These are phyloP conservation scores for Loriculus beryllinus DNA, from an alignment of 2,797 vertebrate genomes.

Conservation along the genomic window DNA sequence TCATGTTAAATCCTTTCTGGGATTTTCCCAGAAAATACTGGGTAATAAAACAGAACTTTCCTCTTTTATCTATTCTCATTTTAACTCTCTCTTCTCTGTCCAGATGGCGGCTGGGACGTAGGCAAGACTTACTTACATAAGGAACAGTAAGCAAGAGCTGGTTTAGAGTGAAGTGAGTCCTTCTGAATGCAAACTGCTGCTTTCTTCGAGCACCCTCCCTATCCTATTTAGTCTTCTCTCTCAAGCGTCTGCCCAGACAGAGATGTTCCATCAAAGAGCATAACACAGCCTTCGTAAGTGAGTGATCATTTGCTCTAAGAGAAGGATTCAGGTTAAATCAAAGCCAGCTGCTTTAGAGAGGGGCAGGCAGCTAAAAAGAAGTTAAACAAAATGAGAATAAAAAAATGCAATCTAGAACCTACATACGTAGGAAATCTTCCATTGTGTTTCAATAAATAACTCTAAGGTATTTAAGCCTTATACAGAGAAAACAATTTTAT, in stretches of 20 bases:
- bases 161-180: neutral
- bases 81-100: neutral
- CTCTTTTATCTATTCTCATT: slow-evolving; percentile 9
- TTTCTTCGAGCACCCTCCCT: neutral
- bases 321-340: slow-evolving; percentile 75
- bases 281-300: slow-evolving; percentile 44
- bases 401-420: slow-evolving; percentile 32
- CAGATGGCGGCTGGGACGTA: neutral
- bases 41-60: neutral
- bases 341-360: slow-evolving; percentile 73
- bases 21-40: slow-evolving; percentile 27
- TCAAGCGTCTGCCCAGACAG: neutral
- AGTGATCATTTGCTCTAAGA: slow-evolving; percentile 66
- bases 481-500: slow-evolving; percentile 66
- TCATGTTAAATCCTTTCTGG: neutral
- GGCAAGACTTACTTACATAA: neutral
- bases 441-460: slow-evolving; percentile 46
- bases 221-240: neutral
- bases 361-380: neutral
- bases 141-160: neutral
- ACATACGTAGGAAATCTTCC: neutral
- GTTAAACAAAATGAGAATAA: slow-evolving; percentile 57
- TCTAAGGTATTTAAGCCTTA: slow-evolving; percentile 65
- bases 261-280: slow-evolving; percentile 61
- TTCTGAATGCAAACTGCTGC: neutral